Percentiles rank a stretch among this genome's conserved stretches.
phyloP scores from a whole-genome alignment of 2,113 vertebrate species.

The Spheniscus mendiculus region DNA sequence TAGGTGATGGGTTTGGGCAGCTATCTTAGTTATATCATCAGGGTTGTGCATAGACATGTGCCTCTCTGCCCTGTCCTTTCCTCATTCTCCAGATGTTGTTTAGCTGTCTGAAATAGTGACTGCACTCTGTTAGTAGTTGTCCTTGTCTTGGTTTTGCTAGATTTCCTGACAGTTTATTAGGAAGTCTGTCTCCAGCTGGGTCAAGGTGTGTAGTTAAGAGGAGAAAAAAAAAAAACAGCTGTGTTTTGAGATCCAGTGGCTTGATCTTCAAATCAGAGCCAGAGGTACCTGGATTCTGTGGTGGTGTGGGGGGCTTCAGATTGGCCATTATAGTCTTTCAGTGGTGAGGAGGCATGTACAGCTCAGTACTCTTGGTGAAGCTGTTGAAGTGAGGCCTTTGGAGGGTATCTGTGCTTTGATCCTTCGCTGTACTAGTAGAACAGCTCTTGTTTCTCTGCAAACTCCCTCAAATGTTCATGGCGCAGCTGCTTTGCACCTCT shows the following conservation, averaged over 20 bases:
- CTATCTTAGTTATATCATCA: neutral
- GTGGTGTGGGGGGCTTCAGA: neutral
- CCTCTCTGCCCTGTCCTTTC: neutral
- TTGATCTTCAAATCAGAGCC: neutral
- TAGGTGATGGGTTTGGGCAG: neutral
- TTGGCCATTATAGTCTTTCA: neutral
- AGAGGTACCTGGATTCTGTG: neutral
- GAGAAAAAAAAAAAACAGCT: neutral
- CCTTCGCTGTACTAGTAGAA: rapidly evolving
- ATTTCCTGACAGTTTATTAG: neutral
- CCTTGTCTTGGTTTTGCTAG: neutral
- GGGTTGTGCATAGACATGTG: neutral
- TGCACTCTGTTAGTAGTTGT: neutral
- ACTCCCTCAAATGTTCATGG: neutral
- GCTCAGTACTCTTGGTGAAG: neutral
- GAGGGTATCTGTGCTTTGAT: neutral
- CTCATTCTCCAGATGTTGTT: neutral
- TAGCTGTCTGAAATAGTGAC: neutral
- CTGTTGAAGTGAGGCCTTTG: neutral
- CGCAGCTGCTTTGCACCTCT: neutral
- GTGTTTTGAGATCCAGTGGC: neutral
- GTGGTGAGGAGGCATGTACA: neutral
- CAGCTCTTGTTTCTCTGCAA: neutral
- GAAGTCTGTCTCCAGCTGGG: neutral
- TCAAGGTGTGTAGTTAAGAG: too few species aligned